phyloP scores from a whole-genome alignment of 2,113 vertebrate genomes.

The Phrynosoma platyrhinos region DNA sequence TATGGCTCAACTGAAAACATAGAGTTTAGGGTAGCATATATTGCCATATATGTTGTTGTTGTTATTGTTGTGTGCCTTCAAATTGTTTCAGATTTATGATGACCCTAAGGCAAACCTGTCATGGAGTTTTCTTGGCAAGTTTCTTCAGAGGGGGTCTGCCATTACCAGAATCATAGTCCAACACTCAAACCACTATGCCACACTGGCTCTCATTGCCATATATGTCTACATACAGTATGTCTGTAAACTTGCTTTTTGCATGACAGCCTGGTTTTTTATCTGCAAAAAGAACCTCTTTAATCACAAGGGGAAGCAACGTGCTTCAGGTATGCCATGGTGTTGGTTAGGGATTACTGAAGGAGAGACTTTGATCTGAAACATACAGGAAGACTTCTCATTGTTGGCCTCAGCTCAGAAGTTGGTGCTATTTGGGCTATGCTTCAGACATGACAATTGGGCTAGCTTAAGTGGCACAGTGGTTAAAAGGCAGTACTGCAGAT shows the following conservation, averaged over 20 bases:
- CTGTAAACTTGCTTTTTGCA: neutral
- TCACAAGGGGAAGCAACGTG: neutral
- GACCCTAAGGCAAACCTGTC: too few relatives aligned
- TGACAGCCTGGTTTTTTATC: neutral
- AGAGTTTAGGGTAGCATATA: neutral
- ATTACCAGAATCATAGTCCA: too few relatives aligned
- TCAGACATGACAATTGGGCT: neutral
- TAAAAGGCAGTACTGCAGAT: too few relatives aligned
- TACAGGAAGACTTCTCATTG: neutral
- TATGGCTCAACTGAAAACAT: neutral
- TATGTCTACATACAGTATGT: neutral
- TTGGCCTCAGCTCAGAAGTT: neutral
- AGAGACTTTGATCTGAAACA: too few relatives aligned
- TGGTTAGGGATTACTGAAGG: neutral
- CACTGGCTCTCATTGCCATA: neutral
- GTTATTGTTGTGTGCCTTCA: too few relatives aligned
- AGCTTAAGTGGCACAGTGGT: too few relatives aligned
- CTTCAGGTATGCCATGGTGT: neutral
- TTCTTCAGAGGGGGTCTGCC: too few relatives aligned
- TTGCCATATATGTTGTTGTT: too few relatives aligned
- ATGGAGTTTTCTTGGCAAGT: too few relatives aligned
- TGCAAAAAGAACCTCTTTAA: neutral
- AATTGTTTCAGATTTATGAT: too few relatives aligned
- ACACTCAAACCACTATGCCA: too few relatives aligned
- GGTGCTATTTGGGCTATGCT: neutral